Conservation (phyloP, 2,888 invertebrate genomes). For the Drosophila pseudotakahashii region DNA sequence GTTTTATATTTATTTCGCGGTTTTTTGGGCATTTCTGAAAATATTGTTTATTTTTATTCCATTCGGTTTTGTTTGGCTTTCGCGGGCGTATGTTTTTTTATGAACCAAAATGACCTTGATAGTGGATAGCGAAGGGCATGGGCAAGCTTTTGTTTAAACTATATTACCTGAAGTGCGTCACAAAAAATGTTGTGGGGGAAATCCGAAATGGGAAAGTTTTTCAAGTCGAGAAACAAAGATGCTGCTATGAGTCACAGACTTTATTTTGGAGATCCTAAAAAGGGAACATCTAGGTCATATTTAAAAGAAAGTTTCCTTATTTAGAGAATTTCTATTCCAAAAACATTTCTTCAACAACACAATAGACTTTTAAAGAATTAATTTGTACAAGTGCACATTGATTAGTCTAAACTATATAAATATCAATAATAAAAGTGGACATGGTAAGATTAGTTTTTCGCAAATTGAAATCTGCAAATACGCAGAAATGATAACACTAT, state of each 20-base stretch:
- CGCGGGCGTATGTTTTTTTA: conserved; percentile 23
- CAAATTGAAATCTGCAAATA: conserved; percentile 24
- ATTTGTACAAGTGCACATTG: conserved; percentile 16
- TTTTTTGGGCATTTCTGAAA: conserved; percentile 21
- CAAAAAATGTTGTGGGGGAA: conserved; percentile 5
- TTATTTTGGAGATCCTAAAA: background rate
- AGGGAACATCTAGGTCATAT: too few species aligned
- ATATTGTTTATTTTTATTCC: conserved; percentile 37
- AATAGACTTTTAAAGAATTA: background rate
- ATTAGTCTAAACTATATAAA: conserved; percentile 16
- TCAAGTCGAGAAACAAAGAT: background rate
- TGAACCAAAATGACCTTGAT: conserved; percentile 29
- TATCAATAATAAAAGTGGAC: conserved; percentile 7
- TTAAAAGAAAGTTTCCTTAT: too few species aligned
- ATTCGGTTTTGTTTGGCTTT: conserved; percentile 33
- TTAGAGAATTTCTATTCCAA: background rate
- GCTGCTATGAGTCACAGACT: background rate
- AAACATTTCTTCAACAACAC: background rate
- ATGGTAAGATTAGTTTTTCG: conserved; percentile 11
- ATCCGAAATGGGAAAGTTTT: conserved; percentile 5
- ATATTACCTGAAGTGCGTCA: conserved; percentile 27
- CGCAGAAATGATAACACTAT: conserved; percentile 20
- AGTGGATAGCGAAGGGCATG: conserved; percentile 24
- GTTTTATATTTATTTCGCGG: background rate
- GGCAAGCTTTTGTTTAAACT: conserved; percentile 21